These are phyloP conservation scores for Hipparchia sbordonii DNA, from an alignment of 2,888 invertebrate genomes.

Conservation along the genomic window DNA sequence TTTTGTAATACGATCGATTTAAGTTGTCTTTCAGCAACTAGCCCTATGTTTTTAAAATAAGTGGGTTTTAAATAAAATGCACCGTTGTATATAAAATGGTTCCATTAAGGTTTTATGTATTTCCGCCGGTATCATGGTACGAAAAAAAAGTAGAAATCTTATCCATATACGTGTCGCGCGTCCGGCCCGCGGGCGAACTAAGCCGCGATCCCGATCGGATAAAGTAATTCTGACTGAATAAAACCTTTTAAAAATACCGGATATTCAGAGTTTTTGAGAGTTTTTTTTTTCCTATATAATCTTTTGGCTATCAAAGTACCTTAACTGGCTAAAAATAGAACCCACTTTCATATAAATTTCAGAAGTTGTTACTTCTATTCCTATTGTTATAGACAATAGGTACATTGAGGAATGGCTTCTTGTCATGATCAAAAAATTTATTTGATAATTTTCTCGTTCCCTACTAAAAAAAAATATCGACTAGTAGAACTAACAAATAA, in stretches of 20 bases:
- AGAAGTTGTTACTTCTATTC: too few species aligned
- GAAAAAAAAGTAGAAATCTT: conserved; percentile 54
- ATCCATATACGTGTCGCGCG: conserved; percentile 72
- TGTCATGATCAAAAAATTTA: too few species aligned
- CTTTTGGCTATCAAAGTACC: not conserved
- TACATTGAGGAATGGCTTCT: too few species aligned
- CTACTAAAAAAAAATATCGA: too few species aligned
- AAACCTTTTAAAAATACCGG: conserved; percentile 35
- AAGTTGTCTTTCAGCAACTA: not conserved
- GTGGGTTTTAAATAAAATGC: not conserved
- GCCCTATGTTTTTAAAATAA: not conserved
- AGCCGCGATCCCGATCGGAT: conserved; percentile 43
- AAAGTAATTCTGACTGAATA: conserved; percentile 36
- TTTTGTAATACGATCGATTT: not conserved
- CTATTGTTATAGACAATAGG: too few species aligned
- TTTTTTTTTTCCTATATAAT: not conserved
- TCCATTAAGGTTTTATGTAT: conserved; percentile 14
- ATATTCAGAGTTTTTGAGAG: conserved; percentile 15
- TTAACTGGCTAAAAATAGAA: not conserved
- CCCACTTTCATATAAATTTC: not conserved
- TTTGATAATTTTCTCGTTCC: too few species aligned
- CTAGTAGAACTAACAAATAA: too few species aligned
- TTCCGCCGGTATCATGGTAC: conserved; percentile 5
- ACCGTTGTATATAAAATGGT: conserved; percentile 6
- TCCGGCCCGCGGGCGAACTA: conserved; percentile 55